These are phyloP conservation scores for Sciurus vulgaris DNA, from an alignment of 2,797 vertebrate species.

Conservation along the genomic window DNA sequence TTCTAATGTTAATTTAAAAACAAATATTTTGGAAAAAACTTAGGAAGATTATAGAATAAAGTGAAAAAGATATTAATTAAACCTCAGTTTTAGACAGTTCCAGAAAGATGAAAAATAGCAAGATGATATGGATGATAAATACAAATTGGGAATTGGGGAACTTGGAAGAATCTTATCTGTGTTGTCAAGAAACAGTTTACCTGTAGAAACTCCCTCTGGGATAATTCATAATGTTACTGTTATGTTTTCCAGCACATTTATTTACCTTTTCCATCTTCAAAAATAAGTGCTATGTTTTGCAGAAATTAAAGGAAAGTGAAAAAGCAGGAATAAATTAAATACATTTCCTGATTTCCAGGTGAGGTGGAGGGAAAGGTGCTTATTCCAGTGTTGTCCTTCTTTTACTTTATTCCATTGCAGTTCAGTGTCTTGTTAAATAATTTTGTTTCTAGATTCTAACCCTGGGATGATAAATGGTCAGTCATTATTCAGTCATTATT, in stretches of 20 bases:
- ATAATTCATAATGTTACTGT: neutral
- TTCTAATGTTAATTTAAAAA: conserved; percentile 56
- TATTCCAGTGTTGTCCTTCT: neutral
- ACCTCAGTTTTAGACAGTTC: neutral
- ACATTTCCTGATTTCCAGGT: neutral
- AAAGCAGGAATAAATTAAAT: neutral
- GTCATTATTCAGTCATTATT: neutral
- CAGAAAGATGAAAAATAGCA: neutral
- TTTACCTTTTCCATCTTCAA: conserved; percentile 32
- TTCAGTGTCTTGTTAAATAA: conserved; percentile 26
- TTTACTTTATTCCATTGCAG: neutral
- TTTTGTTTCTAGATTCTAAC: conserved; percentile 13
- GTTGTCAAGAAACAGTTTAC: conserved; percentile 31
- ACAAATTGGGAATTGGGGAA: neutral
- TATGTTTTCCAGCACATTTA: conserved; percentile 7
- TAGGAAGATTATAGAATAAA: conserved; percentile 17
- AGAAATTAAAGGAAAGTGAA: conserved; percentile 34
- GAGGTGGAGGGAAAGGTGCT: neutral
- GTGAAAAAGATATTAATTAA: conserved; percentile 48
- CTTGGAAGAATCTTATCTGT: neutral
- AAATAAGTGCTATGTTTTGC: neutral
- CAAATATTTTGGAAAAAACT: conserved; percentile 10
- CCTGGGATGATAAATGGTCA: conserved; percentile 21
- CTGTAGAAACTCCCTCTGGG: neutral
- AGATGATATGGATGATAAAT: neutral